Base-by-base conservation (phyloP, 2,888 invertebrate genomes). In the Calliscelio sp. region DNA sequence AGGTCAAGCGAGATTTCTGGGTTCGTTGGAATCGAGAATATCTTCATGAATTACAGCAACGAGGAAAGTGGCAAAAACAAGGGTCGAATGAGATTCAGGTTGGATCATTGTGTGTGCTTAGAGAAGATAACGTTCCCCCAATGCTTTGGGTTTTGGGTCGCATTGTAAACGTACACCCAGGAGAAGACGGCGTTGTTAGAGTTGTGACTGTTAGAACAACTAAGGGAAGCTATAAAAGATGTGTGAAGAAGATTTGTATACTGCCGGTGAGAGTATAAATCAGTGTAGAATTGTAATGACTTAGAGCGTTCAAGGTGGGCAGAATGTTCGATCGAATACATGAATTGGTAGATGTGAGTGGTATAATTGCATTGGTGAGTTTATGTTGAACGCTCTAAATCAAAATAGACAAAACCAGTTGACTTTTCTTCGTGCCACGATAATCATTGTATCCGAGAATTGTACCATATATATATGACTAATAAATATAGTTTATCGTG, bases 141-240 rank as follows among this genome's bases (percentile, higher is more conserved):
- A 35, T 35, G 35, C 35, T 11, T 5, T 35, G 35, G 35, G 0
- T 16, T 3, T 16, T 55, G 16, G 55, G 55, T 14, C 25, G 55
- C 3, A 28, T 55, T 22, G 28, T 25, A 10, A 28, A 5, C 7
- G n/a, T 28, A n/a, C 25, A 28, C 24, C 55, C 25, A n/a, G 55
- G 55, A n/a, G n/a, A 24, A 11, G 55, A 55, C 20, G 28, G n/a
- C 8, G 16, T 55, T 25, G 28, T 55, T 10, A 55, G 55, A 28
- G 28, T 28, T 11, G 55, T 16, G 4, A 28, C 25, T 55, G 28
- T 55, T 14, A 55, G n/a, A 28, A 55, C 55, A 10, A 7, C 55
- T 2, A 28, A 10, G 2, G 25, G 28, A 3, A n/a, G 11, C 0
- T 55, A n/a, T 28, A 55, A 28, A 16, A 11, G 28, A 55, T 20